Conservation (phyloP, 2,888 invertebrate genomes). For the Zygaena filipendulae region DNA sequence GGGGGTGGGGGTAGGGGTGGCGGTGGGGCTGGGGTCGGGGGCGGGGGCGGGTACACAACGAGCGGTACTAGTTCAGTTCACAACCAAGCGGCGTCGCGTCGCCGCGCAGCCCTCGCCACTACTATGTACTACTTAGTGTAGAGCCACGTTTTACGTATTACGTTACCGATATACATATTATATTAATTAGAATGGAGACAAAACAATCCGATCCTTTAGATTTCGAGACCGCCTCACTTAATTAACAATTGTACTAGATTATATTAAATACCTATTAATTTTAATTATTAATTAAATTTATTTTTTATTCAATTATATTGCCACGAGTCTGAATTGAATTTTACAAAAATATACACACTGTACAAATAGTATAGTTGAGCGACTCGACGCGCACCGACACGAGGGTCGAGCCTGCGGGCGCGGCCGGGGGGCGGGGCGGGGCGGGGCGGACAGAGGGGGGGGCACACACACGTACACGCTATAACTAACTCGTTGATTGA, state of each 20-base stretch:
- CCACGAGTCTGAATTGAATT: constrained; percentile 60
- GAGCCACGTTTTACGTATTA: no score
- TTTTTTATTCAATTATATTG: no score
- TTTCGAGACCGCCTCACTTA: no score
- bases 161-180: no score
- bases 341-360: constrained; percentile 67
- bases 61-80: constrained; percentile 51
- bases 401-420: constrained; percentile 32
- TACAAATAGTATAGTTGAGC: constrained; percentile 61
- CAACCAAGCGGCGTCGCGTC: constrained; percentile 42
- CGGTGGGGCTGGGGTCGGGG: no score
- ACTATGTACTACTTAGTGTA: no score
- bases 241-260: constrained; percentile 60
- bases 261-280: constrained; percentile 49
- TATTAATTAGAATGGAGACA: no score
- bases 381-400: constrained; percentile 43
- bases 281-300: constrained; percentile 50
- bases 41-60: no score
- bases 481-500: constrained; percentile 64
- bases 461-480: constrained; percentile 23
- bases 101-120: no score
- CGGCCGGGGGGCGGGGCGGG: constrained; percentile 7
- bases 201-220: no score
- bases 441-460: constrained; percentile 7
- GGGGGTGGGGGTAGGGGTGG: no score